These are phyloP conservation scores for Spodoptera exigua DNA, from an alignment of 2,888 invertebrate species.

Conservation along the genomic window DNA sequence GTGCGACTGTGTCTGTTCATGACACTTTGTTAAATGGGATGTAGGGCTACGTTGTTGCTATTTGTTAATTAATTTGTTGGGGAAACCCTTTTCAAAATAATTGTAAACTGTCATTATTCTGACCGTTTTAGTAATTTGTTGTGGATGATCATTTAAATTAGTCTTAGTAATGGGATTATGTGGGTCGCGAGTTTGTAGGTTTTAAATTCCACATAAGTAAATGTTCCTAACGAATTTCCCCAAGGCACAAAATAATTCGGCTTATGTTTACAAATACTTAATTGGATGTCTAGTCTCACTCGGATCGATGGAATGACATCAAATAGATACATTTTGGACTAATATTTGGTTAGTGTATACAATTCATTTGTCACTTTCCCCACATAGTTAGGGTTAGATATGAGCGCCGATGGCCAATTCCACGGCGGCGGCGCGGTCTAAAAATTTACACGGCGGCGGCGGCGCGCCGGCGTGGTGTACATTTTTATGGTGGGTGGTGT, in stretches of 20 bases:
- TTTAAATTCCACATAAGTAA: no score
- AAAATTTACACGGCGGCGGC: no score
- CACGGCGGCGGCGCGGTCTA: no score
- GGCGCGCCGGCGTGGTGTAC: no score
- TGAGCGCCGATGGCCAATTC: no score
- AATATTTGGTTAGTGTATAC: conserved; percentile 44
- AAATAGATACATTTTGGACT: conserved; percentile 37
- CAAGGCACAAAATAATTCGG: no score
- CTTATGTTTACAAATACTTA: conserved; percentile 37
- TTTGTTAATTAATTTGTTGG: conserved; percentile 15
- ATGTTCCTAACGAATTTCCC: neutral
- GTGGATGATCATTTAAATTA: neutral
- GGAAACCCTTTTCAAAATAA: conserved; percentile 16
- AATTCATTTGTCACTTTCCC: conserved; percentile 1
- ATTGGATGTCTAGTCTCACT: conserved; percentile 43
- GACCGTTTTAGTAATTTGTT: neutral
- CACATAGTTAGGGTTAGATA: conserved; percentile 6
- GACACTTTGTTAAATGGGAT: conserved; percentile 39
- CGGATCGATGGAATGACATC: conserved; percentile 55
- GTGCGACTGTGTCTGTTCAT: conserved; percentile 32
- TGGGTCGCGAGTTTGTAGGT: no score
- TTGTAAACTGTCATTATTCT: neutral
- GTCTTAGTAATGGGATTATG: no score
- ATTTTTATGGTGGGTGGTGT: no score
- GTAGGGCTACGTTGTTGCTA: conserved; percentile 24